A percentile compares a stretch with the other conserved stretches of the same genome.
These are phyloP conservation scores for Xiphophorus maculatus DNA, from an alignment of 2,113 vertebrate species.

Conservation along the genomic window DNA sequence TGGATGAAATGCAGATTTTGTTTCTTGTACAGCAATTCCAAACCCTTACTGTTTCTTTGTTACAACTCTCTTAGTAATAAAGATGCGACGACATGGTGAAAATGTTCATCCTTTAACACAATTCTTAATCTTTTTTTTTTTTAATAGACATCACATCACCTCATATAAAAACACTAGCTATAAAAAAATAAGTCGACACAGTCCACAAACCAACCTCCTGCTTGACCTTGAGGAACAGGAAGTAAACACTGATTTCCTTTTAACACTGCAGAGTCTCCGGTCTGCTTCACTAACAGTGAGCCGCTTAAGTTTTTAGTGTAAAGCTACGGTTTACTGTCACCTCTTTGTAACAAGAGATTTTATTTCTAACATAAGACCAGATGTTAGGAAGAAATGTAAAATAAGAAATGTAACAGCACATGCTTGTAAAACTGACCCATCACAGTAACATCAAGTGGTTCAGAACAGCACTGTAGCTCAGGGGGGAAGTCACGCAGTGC, in stretches of 20 bases:
- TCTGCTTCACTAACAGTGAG: constrained; percentile 19
- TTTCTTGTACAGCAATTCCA: constrained; percentile 6
- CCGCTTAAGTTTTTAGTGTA: constrained; percentile 26
- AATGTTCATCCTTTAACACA: constrained; percentile 35
- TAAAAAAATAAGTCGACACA: constrained; percentile 34
- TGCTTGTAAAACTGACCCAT: constrained; percentile 58
- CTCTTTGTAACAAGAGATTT: constrained; percentile 12
- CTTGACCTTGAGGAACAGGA: constrained; percentile 28
- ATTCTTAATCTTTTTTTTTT: constrained; percentile 20
- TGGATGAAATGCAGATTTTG: background rate
- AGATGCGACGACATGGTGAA: constrained; percentile 24
- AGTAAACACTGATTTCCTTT: constrained; percentile 57
- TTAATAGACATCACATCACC: constrained; percentile 64
- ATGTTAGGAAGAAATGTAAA: constrained; percentile 27
- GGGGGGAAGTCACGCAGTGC: constrained; percentile 33
- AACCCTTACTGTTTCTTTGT: constrained; percentile 23
- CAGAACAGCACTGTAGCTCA: constrained; percentile 28
- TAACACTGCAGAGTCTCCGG: constrained; percentile 38
- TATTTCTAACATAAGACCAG: constrained; percentile 34
- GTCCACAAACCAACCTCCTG: constrained; percentile 33
- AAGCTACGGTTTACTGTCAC: constrained; percentile 48
- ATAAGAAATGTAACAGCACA: constrained; percentile 58
- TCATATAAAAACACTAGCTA: constrained; percentile 60
- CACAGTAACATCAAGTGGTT: constrained; percentile 48
- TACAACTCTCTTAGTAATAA: constrained; percentile 49